Conservation (phyloP, 2,888 invertebrate genomes). For the Tenthredo distinguenda region DNA sequence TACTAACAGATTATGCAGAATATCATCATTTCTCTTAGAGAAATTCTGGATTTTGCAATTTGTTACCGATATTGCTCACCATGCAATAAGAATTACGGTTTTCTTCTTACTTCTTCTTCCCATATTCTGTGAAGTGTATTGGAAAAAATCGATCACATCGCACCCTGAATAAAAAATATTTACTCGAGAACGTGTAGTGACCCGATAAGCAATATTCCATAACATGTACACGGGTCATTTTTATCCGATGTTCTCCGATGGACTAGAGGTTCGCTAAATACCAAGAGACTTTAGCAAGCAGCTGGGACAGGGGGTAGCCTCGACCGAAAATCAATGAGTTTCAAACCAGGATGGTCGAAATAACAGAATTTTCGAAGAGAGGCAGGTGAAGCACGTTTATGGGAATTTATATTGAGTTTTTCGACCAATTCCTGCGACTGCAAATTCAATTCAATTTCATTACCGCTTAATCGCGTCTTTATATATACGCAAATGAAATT, state of each 20-base stretch:
- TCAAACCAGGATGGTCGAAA: not conserved
- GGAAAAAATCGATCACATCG: not conserved
- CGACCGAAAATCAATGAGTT: not conserved
- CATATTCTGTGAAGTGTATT: not conserved
- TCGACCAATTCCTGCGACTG: no score
- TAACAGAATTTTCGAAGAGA: not conserved
- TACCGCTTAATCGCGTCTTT: no score
- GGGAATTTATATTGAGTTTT: not conserved
- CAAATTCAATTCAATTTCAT: no score
- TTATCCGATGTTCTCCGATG: not conserved
- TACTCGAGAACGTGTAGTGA: not conserved
- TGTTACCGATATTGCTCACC: not conserved
- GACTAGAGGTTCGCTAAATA: not conserved
- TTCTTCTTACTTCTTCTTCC: not conserved
- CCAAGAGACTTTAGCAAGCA: not conserved
- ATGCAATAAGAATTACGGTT: not conserved
- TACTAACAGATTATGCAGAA: not conserved
- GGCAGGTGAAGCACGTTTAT: not conserved
- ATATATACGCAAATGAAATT: no score
- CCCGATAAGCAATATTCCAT: not conserved
- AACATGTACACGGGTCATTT: not conserved
- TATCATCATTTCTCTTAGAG: not conserved
- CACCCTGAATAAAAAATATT: not conserved
- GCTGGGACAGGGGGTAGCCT: not conserved
- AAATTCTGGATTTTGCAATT: not conserved